A percentile compares a stretch with the other conserved stretches of the same genome.
These are phyloP conservation scores for Alaudala cheleensis DNA, from an alignment of 2,113 vertebrate species.

Conservation along the genomic window DNA sequence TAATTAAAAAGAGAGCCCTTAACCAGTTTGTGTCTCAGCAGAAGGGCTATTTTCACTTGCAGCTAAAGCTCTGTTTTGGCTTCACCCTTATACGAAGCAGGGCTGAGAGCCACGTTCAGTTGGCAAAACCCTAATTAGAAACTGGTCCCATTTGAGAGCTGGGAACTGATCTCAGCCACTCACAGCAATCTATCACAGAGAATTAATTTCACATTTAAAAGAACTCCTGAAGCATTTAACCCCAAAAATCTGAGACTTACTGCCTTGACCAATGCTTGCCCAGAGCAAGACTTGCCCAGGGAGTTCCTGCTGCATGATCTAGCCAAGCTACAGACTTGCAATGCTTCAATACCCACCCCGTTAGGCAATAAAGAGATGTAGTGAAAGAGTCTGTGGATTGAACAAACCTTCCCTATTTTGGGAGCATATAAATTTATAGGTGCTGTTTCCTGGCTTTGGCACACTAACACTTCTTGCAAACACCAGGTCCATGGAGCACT, in stretches of 20 bases:
- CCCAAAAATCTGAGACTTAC: not conserved
- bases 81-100: not conserved
- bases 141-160: not conserved
- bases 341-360: not conserved
- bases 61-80: not conserved
- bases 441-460: not conserved
- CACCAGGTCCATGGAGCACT: not conserved
- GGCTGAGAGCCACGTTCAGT: not conserved
- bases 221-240: not conserved
- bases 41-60: not conserved
- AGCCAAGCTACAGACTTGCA: not conserved
- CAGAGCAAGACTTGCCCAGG: not conserved
- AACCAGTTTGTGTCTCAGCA: not conserved
- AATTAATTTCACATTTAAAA: not conserved
- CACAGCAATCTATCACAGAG: not conserved
- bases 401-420: not conserved
- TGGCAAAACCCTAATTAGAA: not conserved
- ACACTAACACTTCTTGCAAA: not conserved
- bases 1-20: constrained; percentile 17
- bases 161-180: not conserved
- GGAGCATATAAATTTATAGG: fast-evolving
- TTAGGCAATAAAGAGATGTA: not conserved
- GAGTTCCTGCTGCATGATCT: fast-evolving
- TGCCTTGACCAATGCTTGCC: not conserved
- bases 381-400: not conserved